These are phyloP conservation scores for Scolopax mira DNA, from an alignment of 2,113 vertebrate genomes.

Conservation along the genomic window DNA sequence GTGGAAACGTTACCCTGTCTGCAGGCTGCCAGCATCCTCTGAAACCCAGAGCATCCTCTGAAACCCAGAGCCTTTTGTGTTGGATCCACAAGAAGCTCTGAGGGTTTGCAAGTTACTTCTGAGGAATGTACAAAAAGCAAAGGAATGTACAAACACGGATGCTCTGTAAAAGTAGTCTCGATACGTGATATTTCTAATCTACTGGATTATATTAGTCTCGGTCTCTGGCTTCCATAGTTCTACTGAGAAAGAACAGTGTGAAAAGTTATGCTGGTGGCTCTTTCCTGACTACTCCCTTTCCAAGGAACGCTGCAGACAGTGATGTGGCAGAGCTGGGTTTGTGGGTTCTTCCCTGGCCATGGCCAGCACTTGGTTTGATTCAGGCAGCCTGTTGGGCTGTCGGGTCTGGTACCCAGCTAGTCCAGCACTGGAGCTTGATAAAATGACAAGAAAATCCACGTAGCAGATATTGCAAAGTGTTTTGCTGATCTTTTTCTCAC, in stretches of 20 bases:
- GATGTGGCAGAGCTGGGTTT: background rate
- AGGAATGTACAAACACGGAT: no score
- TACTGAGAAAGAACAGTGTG: accelerated
- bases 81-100: background rate
- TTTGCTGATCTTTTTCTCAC: background rate
- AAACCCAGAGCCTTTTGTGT: background rate
- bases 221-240: background rate
- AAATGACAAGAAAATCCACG: background rate
- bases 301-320: background rate
- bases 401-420: background rate
- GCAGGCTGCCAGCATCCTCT: background rate
- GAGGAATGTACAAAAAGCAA: background rate
- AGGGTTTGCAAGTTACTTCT: background rate
- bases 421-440: background rate
- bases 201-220: background rate
- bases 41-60: no score
- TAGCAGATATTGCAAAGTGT: background rate
- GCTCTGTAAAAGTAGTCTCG: background rate
- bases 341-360: background rate
- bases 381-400: background rate
- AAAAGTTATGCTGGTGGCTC: background rate
- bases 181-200: background rate
- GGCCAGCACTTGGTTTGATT: background rate
- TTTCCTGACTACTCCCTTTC: background rate
- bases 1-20: background rate